Conservation (phyloP, 2,113 vertebrate species). For the Hystrix brachyura region DNA sequence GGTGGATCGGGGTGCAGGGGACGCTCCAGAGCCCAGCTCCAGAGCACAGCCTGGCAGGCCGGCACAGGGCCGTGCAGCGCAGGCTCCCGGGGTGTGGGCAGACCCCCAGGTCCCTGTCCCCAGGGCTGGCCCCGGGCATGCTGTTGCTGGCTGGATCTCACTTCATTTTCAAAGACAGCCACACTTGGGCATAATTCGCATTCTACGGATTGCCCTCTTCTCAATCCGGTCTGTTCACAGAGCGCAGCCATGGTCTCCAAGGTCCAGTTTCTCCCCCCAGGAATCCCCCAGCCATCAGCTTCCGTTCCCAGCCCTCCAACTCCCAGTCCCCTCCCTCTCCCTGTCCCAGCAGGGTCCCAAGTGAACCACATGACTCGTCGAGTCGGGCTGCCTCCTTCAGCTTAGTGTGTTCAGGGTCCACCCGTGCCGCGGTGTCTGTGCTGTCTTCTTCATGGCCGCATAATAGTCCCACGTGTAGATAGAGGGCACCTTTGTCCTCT, state of each 20-base stretch:
- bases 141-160: background rate
- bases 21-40: background rate
- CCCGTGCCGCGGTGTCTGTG: background rate
- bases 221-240: background rate
- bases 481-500: background rate
- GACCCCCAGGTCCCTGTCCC: no score
- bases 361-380: background rate
- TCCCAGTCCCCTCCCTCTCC: background rate
- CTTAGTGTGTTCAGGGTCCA: background rate
- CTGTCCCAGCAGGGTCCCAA: background rate
- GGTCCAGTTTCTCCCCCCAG: background rate
- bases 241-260: background rate
- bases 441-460: background rate
- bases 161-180: background rate
- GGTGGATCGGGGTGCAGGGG: background rate
- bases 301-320: background rate
- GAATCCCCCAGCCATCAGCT: background rate
- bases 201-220: background rate
- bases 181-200: background rate
- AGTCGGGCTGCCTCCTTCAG: background rate
- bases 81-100: background rate
- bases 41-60: background rate
- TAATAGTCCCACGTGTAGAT: background rate
- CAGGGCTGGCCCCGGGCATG: no score
- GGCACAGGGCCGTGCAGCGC: background rate